Evolutionary conservation across 2,113 vertebrate species (phyloP).

Genomic region (Oryzias celebensis): DNA sequence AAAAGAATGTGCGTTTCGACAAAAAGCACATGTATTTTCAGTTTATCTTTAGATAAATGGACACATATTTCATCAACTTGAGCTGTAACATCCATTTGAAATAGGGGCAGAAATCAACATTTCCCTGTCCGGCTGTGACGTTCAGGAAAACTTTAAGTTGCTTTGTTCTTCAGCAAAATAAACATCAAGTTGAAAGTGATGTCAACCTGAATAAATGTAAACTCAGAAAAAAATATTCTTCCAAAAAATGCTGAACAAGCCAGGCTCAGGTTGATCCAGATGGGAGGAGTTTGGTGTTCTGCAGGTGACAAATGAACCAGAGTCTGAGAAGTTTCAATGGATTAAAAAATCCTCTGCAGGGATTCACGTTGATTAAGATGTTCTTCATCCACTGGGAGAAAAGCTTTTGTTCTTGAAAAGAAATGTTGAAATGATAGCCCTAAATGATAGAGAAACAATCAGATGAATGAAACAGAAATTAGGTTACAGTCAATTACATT

Average conservation of each 20-base stretch:
- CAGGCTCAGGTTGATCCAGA: conserved; percentile 54
- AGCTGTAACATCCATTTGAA: conserved; percentile 5
- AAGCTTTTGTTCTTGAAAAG: conserved; percentile 15
- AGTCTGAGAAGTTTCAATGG: conserved; percentile 12
- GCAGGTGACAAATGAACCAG: conserved; percentile 8
- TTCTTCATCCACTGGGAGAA: conserved; percentile 13
- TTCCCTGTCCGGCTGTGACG: conserved; percentile 14
- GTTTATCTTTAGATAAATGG: neutral
- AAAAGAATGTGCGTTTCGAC: conserved; percentile 8
- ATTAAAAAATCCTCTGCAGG: conserved; percentile 4
- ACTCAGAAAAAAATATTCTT: conserved; percentile 42
- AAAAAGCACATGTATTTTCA: conserved; percentile 1
- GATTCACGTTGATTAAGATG: neutral
- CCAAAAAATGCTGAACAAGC: conserved; percentile 26
- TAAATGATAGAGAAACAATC: too few species aligned
- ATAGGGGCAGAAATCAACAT: conserved; percentile 6
- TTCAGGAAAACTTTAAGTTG: conserved; percentile 20
- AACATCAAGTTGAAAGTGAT: conserved; percentile 2
- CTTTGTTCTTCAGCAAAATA: conserved; percentile 34
- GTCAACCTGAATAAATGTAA: conserved; percentile 56
- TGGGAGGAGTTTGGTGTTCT: conserved; percentile 25
- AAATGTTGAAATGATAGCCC: too few species aligned
- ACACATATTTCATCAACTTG: neutral
- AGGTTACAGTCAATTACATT: too few species aligned
- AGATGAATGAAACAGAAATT: too few species aligned